Conservation (phyloP, 2,797 vertebrate species). For the Urocyon cinereoargenteus region DNA sequence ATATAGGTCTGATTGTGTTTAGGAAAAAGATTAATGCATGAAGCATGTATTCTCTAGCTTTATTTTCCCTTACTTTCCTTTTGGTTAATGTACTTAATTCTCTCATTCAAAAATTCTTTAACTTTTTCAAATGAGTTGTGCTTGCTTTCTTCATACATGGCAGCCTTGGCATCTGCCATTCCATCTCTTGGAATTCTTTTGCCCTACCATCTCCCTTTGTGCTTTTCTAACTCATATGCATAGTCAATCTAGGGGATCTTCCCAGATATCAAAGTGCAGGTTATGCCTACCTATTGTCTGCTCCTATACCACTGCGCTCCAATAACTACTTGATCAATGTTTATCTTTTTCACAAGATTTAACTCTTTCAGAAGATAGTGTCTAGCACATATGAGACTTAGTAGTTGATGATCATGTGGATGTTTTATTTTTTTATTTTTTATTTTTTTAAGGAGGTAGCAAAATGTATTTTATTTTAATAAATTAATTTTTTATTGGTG, state of each 20-base stretch:
- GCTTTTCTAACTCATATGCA: not conserved
- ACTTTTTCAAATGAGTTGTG: not conserved
- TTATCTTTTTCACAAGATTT: not conserved
- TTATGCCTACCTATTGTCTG: not conserved
- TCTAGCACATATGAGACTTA: not conserved
- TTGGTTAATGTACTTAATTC: not conserved
- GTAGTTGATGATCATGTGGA: not conserved
- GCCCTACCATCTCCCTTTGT: not conserved
- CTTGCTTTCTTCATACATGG: not conserved
- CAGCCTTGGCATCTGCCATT: not conserved
- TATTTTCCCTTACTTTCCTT: not conserved
- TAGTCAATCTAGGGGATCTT: not conserved
- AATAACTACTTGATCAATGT: not conserved
- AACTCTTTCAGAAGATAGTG: not conserved
- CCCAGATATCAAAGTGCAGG: not conserved
- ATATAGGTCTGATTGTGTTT: not conserved
- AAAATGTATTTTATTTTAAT: no score
- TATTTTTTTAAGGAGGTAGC: no score
- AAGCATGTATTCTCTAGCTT: not conserved
- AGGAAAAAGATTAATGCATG: not conserved
- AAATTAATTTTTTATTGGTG: no score
- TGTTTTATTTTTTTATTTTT: no score
- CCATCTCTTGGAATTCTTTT: not conserved
- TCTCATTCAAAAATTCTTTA: not conserved
- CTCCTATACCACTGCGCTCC: rapidly evolving